Evolutionary conservation across 92 coral and sea anemone species (phyloP).

Genomic region (Scolanthus callimorphus): DNA sequence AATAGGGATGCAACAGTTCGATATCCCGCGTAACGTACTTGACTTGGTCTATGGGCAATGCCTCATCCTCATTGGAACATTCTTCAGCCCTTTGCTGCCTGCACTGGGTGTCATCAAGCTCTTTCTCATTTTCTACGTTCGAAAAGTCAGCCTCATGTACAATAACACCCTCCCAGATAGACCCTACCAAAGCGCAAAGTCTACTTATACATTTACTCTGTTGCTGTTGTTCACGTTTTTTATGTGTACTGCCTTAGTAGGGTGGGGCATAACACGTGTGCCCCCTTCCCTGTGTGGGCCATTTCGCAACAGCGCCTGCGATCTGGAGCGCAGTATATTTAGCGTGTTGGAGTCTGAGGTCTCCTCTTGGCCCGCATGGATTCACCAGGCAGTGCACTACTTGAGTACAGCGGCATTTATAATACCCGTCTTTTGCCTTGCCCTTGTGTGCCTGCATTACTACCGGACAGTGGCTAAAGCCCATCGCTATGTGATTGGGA

Average conservation of each 20-base stretch:
- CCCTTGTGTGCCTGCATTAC: conserved; percentile 64
- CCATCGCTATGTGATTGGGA: conserved; percentile 63
- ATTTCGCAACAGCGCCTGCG: conserved; percentile 69
- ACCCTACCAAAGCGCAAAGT: conserved; percentile 86
- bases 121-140: conserved; percentile 77
- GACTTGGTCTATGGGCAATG: conserved; percentile 87
- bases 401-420: conserved; percentile 84
- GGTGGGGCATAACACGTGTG: conserved; percentile 85
- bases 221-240: conserved; percentile 70
- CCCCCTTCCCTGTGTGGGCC: conserved; percentile 86
- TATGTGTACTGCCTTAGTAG: conserved; percentile 78
- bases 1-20: conserved; percentile 84
- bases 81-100: conserved; percentile 87
- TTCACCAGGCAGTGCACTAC: conserved; percentile 61
- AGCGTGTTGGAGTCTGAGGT: conserved; percentile 50
- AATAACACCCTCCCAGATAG: conserved; percentile 86
- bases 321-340: conserved; percentile 50
- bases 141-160: conserved; percentile 79
- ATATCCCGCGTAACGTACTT: conserved; percentile 78
- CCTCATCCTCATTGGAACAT: conserved; percentile 80
- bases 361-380: conserved; percentile 64
- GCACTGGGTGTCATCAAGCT: conserved; percentile 87
- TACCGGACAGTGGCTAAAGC: conserved; percentile 76
- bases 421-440: conserved; percentile 49
- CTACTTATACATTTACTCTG: conserved; percentile 83